phyloP scores from a whole-genome alignment of 2,113 vertebrate genomes.

The Fulica atra region DNA sequence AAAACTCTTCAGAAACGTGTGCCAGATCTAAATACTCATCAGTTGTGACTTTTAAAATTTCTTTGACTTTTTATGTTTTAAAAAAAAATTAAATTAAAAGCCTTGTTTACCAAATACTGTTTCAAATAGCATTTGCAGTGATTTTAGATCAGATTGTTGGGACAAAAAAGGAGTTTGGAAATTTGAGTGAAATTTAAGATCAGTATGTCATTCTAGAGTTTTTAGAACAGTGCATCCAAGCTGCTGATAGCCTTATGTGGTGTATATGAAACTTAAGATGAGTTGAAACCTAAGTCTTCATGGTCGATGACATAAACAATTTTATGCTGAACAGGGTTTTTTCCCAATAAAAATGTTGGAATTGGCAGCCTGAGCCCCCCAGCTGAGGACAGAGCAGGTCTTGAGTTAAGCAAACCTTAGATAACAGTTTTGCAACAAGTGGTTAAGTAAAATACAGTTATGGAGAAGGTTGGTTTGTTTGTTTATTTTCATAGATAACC shows the following conservation, averaged over 20 bases:
- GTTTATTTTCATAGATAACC: background rate
- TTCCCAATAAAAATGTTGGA: background rate
- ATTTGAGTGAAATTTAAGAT: background rate
- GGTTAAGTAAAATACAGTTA: background rate
- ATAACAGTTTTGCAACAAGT: rapidly evolving
- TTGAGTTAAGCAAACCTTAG: background rate
- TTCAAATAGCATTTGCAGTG: background rate
- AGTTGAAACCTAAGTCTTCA: background rate
- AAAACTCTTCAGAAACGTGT: background rate
- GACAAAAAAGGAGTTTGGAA: background rate
- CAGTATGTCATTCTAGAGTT: background rate
- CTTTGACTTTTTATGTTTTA: background rate
- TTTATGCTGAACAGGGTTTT: background rate
- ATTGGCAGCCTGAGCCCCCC: rapidly evolving
- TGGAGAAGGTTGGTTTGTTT: background rate
- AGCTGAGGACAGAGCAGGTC: background rate
- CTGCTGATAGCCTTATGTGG: background rate
- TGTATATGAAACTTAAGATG: background rate
- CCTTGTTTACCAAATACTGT: background rate
- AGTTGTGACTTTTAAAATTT: background rate
- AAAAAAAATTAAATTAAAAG: too few species aligned
- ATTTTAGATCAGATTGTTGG: background rate
- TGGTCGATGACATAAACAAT: background rate
- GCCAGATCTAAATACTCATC: background rate
- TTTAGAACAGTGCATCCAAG: background rate